These are phyloP conservation scores for Ageneiosus marmoratus DNA, from an alignment of 2,113 vertebrate species.

Conservation along the genomic window DNA sequence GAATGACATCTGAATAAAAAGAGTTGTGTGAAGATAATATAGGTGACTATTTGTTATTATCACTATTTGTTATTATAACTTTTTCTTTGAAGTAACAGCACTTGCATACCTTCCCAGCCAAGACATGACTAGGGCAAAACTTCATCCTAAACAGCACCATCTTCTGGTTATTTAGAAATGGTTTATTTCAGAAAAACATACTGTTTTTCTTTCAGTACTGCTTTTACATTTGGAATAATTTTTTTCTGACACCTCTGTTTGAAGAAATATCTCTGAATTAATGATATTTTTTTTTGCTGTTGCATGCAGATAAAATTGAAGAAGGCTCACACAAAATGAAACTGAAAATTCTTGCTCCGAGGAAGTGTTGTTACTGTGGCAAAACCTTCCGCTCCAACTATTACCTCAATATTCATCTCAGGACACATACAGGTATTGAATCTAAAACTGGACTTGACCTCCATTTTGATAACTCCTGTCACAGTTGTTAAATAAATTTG, in stretches of 20 bases:
- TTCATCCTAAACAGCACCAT: slow-evolving; percentile 52
- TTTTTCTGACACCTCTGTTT: neutral
- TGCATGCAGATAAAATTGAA: slow-evolving; percentile 80
- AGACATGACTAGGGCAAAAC: neutral
- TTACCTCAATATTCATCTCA: slow-evolving; percentile 98
- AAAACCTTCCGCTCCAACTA: slow-evolving; percentile 97
- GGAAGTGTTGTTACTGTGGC: slow-evolving; percentile 91
- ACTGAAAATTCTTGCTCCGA: slow-evolving; percentile 79
- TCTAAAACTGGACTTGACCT: no score
- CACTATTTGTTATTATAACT: neutral
- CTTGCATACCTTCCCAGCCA: neutral
- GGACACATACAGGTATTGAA: slow-evolving; percentile 93
- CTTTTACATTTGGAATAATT: neutral
- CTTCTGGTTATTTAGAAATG: slow-evolving; percentile 56
- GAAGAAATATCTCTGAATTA: neutral
- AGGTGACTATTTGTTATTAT: neutral
- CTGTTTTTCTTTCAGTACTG: neutral
- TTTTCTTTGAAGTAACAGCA: neutral
- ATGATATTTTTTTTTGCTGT: neutral
- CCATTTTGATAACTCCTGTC: neutral
- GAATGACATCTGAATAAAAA: neutral
- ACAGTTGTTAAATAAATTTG: neutral
- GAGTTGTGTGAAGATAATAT: neutral
- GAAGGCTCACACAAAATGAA: slow-evolving; percentile 81
- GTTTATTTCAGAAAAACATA: neutral